Evolutionary conservation across 2,888 invertebrate species (phyloP), one percentile per base, ranked within the genome.

Genomic region (Phengaris arion): DNA sequence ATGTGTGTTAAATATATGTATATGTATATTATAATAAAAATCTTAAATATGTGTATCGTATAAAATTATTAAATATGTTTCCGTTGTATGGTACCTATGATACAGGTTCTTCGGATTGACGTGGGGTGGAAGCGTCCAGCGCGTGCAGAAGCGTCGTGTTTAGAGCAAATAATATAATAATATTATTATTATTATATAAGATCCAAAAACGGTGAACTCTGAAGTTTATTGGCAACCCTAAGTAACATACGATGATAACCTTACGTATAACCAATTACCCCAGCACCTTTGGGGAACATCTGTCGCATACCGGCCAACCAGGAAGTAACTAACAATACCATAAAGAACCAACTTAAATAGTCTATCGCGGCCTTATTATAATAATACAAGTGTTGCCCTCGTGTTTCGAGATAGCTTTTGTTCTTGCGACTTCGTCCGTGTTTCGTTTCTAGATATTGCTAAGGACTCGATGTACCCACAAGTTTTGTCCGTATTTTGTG

Each of bases 281-380:
- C 73, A 75, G 79, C 78, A 81, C 81, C 81, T 82, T 82, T 82
- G 83, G 79, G 77, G 80, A 79, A 79, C 83, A 82, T 82, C 83
- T 82, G 83, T 82, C 81, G 81, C 82, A 80, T 80, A 78, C 80
- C 45, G 48, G 45, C 81, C 82, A 80, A 81, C 80, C 80, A 81
- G 84, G 84, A 81, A 81, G 79, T 80, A 81, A 82, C 82, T 79
- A 82, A 84, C 84, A 83, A 83, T 83, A 81, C 84, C 81, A 82
- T 84, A 84, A 81, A 83, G 78, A 81, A 82, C 35, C 35, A 35
- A 35, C 79, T 79, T 79, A 79, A 79, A 76, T 78, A 79, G 79
- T 79, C 79, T 79, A 79, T 79, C 78, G 77, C 74, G 76, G 74
- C 74, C 76, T 77, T 77, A 80, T 79, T 80, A 81, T 81, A 76